Evolutionary conservation across 2,888 invertebrate species (phyloP).

Genomic region (Dryococelus australis): DNA sequence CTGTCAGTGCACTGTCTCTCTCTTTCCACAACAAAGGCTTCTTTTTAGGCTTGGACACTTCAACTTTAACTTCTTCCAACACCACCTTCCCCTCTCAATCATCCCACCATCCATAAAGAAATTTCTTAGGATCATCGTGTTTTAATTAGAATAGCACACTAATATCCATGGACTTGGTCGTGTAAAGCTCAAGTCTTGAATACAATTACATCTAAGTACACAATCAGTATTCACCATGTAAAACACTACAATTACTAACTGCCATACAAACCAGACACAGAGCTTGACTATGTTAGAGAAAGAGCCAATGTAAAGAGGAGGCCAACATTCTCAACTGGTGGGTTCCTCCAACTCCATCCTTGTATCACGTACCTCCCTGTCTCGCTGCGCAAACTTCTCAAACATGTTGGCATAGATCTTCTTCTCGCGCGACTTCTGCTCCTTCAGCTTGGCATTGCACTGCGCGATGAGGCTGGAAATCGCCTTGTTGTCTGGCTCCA

Average conservation of each 20-base stretch:
- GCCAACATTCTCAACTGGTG: neutral
- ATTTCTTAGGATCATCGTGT: constrained; percentile 39
- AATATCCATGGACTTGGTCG: neutral
- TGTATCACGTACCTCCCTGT: constrained; percentile 70
- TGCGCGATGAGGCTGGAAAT: constrained; percentile 77
- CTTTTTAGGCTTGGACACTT: constrained; percentile 30
- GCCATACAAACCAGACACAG: too few relatives aligned
- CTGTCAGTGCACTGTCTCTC: too few relatives aligned
- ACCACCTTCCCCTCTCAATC: constrained; percentile 42
- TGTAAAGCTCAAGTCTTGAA: too few relatives aligned
- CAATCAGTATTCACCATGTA: too few relatives aligned
- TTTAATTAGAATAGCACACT: constrained; percentile 24
- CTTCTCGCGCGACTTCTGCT: constrained; percentile 82
- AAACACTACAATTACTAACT: too few relatives aligned
- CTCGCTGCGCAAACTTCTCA: constrained; percentile 85
- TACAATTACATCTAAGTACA: too few relatives aligned
- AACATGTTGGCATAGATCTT: constrained; percentile 95
- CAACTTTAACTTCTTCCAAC: constrained; percentile 37
- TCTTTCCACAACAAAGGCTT: constrained; percentile 56
- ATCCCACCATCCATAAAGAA: constrained; percentile 52
- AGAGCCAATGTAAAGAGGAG: neutral
- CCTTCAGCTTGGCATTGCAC: constrained; percentile 77
- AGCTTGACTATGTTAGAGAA: too few relatives aligned
- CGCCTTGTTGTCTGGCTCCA: constrained; percentile 90
- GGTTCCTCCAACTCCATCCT: neutral